Evolutionary conservation across 2,888 invertebrate genomes (phyloP), one percentile per base, ranked within the genome.

Genomic region (Tipula helvola): DNA sequence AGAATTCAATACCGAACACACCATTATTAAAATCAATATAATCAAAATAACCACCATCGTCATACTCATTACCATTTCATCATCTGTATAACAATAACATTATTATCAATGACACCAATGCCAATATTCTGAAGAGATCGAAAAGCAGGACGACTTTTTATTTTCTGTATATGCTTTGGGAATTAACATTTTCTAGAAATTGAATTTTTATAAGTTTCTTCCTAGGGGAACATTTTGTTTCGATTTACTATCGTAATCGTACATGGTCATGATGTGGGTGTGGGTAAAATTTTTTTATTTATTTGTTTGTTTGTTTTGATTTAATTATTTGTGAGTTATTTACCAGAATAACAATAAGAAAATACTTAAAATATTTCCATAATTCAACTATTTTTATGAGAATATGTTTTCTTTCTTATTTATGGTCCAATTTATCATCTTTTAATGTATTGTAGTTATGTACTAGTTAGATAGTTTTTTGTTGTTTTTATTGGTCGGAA

Each of bases 371-470:
- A 71, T 10, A 71, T 71, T 18, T 71, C 71, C 71, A 71, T 71
- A 71, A 71, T 28, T 71, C 71, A 71, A 71, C 71, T 28, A 28
- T 71, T 57, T 71, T 71, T 28, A 10, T 71, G 10, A 71, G 28
- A 71, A 28, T 71, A 18, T 71, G 71, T 10, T 71, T 71, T 12
- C 71, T 28, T 8, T 71, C 71, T 18, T 71, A 28, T 71, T 71
- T 71, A 71, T 71, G 71, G 71, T 71, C 71, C 71, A 71, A 71
- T 71, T 71, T 71, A 71, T 71, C 71, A 71, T 71, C 71, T 71
- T 16, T 71, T 52, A 71, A 71, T 71, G 71, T 71, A 10, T 71
- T 71, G 71, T 71, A 71, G 71, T 71, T 28, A 28, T 71, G 71
- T 71, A 52, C n/a, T n/a, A 71, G 71, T 71, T 71, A 28, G 71